phyloP scores from a whole-genome alignment of 1,140 invertebrate species.

The Proales similis region DNA sequence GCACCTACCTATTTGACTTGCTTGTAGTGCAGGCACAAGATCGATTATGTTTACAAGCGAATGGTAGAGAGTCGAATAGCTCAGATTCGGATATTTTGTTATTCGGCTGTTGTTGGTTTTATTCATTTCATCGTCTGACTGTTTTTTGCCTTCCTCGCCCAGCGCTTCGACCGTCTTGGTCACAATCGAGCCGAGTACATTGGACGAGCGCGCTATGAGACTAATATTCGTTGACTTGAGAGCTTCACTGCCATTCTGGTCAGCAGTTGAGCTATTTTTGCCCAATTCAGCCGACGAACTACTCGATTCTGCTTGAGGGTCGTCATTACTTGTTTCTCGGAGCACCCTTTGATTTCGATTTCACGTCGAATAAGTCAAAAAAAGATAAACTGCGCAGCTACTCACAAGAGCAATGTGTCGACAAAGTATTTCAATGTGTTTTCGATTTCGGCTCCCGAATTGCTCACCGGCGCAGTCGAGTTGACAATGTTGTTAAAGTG shows the following conservation, averaged over 20 bases:
- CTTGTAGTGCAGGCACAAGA: slow-evolving; percentile 51
- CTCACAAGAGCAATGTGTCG: slow-evolving; percentile 84
- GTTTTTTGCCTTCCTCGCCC: slow-evolving; percentile 79
- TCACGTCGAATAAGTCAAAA: slow-evolving; percentile 16
- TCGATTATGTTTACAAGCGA: slow-evolving; percentile 55
- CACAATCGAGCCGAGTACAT: slow-evolving; percentile 38
- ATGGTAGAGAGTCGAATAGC: slow-evolving; percentile 81
- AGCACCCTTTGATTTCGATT: neutral
- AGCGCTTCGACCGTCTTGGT: slow-evolving; percentile 84
- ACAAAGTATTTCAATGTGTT: slow-evolving; percentile 96
- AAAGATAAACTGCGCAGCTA: slow-evolving; percentile 40
- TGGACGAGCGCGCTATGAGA: too few species aligned
- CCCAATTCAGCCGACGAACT: neutral
- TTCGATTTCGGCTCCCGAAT: slow-evolving; percentile 82
- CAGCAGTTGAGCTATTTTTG: neutral
- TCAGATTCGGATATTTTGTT: slow-evolving; percentile 82
- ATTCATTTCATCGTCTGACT: slow-evolving; percentile 60
- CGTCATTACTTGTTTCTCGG: slow-evolving; percentile 29
- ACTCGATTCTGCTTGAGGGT: neutral
- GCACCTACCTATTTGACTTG: slow-evolving; percentile 52
- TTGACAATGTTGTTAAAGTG: slow-evolving; percentile 84
- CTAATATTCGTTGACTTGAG: too few species aligned
- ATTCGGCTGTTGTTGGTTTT: slow-evolving; percentile 57
- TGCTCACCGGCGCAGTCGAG: slow-evolving; percentile 76
- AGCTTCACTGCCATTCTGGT: too few species aligned